Base-by-base conservation (phyloP, 2,888 invertebrate genomes). In the Andrena bicolor region DNA sequence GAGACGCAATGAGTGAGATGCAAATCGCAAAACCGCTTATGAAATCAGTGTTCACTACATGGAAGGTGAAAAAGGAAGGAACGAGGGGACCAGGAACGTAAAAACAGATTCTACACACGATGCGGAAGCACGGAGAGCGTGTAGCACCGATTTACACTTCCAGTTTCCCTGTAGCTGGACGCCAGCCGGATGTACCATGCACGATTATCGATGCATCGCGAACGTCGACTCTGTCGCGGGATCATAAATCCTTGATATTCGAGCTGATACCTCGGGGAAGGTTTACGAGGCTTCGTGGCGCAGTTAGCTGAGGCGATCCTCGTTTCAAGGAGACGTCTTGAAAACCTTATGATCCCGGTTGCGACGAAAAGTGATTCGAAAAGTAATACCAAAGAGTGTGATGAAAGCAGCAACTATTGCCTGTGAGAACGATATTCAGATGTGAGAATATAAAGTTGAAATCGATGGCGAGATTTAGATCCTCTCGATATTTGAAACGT, bases 91-190 rank as follows among this genome's bases (percentile, higher is more conserved):
- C 49, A 0, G 8, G 23, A 26, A 28, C 8, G 20, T n/a, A 71
- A 76, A 72, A 73, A 69, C 26, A 70, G 83, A 90, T 92, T 90
- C 91, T 82, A 69, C 64, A 85, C 89, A 89, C 92, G 82, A 87
- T 61, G 74, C 7, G 20, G 13, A 91, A 90, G 86, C 88, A 80
- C 85, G 85, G 82, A 80, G 79, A 81, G 74, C 87, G 86, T 83
- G 58, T 41, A 72, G 60, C 20, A 51, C 23, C 76, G 77, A 80
- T 86, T 86, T 83, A 71, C 75, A 60, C 73, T 60, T 69, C 60
- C 58, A 78, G 77, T 82, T 56, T 69, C 58, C 71, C 32, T 23
- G 68, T 53, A 58, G 61, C 77, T 71, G 80, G 66, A 71, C 64
- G 72, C 60, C 58, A 35, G 41, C 35, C 51, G 69, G 82, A 74